Percentiles rank a stretch among this genome's conserved stretches.
Conservation (phyloP, 2,797 vertebrate species). For the Rhinichthys osculus region DNA sequence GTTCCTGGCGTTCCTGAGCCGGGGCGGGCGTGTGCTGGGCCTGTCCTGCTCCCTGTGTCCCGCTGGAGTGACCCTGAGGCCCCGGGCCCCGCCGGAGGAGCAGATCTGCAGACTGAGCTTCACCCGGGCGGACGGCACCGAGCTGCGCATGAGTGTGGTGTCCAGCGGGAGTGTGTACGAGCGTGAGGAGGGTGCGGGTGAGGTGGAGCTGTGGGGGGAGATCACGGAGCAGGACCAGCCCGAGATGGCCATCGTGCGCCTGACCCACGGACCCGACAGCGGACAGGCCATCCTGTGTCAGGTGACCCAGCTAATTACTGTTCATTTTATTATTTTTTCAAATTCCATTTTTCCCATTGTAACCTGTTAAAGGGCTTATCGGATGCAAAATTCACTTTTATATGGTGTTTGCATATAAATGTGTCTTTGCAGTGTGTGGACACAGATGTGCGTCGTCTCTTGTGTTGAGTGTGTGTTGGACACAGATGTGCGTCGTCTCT, state of each 20-base stretch:
- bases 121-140: slow-evolving; percentile 73
- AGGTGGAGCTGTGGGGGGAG: slow-evolving; percentile 79
- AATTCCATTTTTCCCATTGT: too few species aligned
- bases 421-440: too few species aligned
- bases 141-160: slow-evolving; percentile 79
- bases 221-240: slow-evolving; percentile 70
- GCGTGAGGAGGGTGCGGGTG: slow-evolving; percentile 67
- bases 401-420: too few species aligned
- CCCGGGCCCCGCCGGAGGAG: slow-evolving; percentile 56
- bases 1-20: slow-evolving; percentile 84
- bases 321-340: too few species aligned
- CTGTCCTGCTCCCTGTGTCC: slow-evolving; percentile 82
- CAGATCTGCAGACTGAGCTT: slow-evolving; percentile 80
- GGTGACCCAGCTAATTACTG: slow-evolving; percentile 65
- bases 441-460: too few species aligned
- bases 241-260: slow-evolving; percentile 82
- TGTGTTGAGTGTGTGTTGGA: too few species aligned
- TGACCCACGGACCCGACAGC: slow-evolving; percentile 77
- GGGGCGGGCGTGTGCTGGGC: slow-evolving; percentile 87
- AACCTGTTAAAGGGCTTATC: too few species aligned
- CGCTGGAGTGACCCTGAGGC: slow-evolving; percentile 76
- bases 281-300: slow-evolving; percentile 94
- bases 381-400: too few species aligned
- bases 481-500: too few species aligned
- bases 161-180: slow-evolving; percentile 78